These are phyloP conservation scores for Lomographa bimaculata DNA, from an alignment of 2,888 invertebrate species.

Conservation along the genomic window DNA sequence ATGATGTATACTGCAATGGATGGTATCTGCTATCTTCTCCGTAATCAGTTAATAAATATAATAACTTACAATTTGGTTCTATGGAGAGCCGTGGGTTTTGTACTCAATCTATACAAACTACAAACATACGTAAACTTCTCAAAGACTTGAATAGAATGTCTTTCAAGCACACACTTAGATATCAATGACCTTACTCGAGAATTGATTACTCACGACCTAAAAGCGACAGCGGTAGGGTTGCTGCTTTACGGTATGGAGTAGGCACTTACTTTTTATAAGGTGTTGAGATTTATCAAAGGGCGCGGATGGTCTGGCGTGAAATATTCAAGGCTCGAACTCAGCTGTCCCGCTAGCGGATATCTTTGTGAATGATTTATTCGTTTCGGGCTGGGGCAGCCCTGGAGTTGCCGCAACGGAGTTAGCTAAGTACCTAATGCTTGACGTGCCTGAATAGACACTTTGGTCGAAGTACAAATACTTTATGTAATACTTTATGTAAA, in stretches of 20 bases:
- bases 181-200: constrained; percentile 23
- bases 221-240: constrained; percentile 26
- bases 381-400: constrained; percentile 30
- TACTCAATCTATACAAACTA: no score
- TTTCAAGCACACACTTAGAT: constrained; percentile 20
- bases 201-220: constrained; percentile 26
- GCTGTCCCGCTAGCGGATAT: constrained; percentile 49
- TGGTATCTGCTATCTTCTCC: no score
- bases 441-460: constrained; percentile 16
- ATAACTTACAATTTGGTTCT: no score
- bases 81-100: no score
- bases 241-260: constrained; percentile 19
- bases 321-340: constrained; percentile 64
- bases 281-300: constrained; percentile 56
- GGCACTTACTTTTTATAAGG: constrained; percentile 50
- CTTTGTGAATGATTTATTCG: constrained; percentile 60
- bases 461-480: no score
- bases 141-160: constrained; percentile 17
- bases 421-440: constrained; percentile 12
- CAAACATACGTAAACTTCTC: constrained; percentile 1
- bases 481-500: no score
- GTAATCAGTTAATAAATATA: no score
- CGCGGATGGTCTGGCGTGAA: constrained; percentile 50
- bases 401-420: constrained; percentile 17
- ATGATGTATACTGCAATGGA: no score